phyloP scores from a whole-genome alignment of 2,888 invertebrate species.

The Auanema sp. region DNA sequence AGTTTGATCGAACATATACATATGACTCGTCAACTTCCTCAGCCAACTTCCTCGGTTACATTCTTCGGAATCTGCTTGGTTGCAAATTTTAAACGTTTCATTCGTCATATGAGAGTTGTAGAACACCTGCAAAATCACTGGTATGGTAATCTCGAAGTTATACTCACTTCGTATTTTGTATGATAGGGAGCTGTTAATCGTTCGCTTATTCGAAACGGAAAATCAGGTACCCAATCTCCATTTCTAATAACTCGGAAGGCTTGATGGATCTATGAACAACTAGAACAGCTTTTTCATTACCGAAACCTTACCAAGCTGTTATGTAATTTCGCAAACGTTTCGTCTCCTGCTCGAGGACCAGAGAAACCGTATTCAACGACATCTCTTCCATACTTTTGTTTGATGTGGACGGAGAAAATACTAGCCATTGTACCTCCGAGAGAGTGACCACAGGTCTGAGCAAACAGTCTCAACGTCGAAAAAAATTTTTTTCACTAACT shows the following conservation, averaged over 20 bases:
- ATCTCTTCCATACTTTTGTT: conserved; percentile 19
- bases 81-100: conserved; percentile 26
- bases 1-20: conserved; percentile 30
- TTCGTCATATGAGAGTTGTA: conserved; percentile 26
- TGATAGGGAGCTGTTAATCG: conserved; percentile 28
- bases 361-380: conserved; percentile 24
- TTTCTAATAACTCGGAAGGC: conserved; percentile 31
- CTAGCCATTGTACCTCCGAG: conserved; percentile 36
- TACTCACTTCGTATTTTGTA: conserved; percentile 30
- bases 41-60: conserved; percentile 29
- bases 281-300: not conserved
- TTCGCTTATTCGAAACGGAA: conserved; percentile 32
- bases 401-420: conserved; percentile 29
- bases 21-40: conserved; percentile 19
- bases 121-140: conserved; percentile 13
- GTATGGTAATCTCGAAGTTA: not conserved
- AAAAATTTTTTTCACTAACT: conserved; percentile 7
- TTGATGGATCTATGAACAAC: conserved; percentile 23
- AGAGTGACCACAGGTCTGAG: conserved; percentile 30
- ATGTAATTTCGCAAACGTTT: conserved; percentile 27
- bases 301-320: conserved; percentile 6
- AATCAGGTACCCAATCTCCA: conserved; percentile 35
- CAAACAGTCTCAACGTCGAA: not conserved
- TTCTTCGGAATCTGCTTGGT: conserved; percentile 30
- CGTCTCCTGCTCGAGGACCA: conserved; percentile 33